These are phyloP conservation scores for Adela reaumurella DNA, from an alignment of 2,888 invertebrate genomes.

Conservation along the genomic window DNA sequence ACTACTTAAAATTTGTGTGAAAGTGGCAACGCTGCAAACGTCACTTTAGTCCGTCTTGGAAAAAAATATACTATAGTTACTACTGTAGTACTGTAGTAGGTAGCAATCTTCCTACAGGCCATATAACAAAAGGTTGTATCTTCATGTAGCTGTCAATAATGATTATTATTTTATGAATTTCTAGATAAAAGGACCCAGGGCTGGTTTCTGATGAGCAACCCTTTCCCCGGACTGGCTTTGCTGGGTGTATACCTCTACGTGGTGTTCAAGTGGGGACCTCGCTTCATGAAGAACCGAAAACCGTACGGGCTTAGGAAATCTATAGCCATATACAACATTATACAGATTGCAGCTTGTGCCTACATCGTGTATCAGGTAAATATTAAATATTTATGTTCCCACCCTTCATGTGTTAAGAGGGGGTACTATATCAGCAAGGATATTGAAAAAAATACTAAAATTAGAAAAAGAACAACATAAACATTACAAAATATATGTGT, in stretches of 20 bases:
- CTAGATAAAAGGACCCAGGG: slow-evolving; percentile 62
- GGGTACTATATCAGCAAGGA: too few relatives aligned
- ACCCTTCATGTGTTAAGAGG: too few relatives aligned
- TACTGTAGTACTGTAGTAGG: not conserved
- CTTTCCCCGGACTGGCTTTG: slow-evolving; percentile 61
- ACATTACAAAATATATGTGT: too few relatives aligned
- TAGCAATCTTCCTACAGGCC: not conserved
- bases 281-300: slow-evolving; percentile 62
- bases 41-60: too few relatives aligned
- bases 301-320: slow-evolving; percentile 61
- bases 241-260: slow-evolving; percentile 61
- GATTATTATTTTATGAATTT: slow-evolving; percentile 5
- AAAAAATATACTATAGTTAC: too few relatives aligned
- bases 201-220: slow-evolving; percentile 67
- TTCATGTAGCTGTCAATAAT: too few relatives aligned
- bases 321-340: slow-evolving; percentile 63
- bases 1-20: too few relatives aligned
- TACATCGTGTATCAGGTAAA: slow-evolving; percentile 59
- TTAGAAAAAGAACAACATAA: too few relatives aligned
- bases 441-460: too few relatives aligned
- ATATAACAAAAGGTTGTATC: not conserved
- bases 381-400: slow-evolving; percentile 20
- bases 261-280: slow-evolving; percentile 66
- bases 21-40: too few relatives aligned
- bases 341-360: slow-evolving; percentile 62